These are phyloP conservation scores for Pantherophis guttatus DNA, from an alignment of 2,113 vertebrate genomes.

Conservation along the genomic window DNA sequence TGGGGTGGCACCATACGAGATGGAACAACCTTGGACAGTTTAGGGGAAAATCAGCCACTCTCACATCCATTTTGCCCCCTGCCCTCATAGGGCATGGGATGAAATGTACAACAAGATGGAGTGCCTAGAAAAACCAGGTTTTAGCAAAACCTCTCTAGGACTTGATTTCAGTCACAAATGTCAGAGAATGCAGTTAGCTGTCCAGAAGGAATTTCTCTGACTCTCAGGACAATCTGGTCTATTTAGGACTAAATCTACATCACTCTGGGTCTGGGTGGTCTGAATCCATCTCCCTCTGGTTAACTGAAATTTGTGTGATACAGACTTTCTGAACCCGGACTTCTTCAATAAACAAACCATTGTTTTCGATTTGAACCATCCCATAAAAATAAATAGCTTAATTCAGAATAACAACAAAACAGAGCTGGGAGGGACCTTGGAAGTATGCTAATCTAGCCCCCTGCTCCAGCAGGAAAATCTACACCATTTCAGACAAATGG, in stretches of 20 bases:
- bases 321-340: background rate
- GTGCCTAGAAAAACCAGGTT: background rate
- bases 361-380: background rate
- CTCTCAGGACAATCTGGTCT: background rate
- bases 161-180: background rate
- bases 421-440: background rate
- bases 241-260: background rate
- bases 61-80: background rate
- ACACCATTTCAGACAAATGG: background rate
- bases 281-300: background rate
- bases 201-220: background rate
- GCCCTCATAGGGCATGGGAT: background rate
- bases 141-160: background rate
- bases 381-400: background rate
- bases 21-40: background rate
- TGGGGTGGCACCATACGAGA: background rate
- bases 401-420: background rate
- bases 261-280: background rate
- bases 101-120: background rate
- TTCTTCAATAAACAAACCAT: background rate
- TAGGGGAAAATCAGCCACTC: background rate
- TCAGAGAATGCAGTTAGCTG: background rate
- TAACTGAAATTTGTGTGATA: background rate
- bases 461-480: background rate
- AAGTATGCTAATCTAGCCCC: background rate